Conservation (phyloP, 2,113 vertebrate species). For the Channa maculata region DNA sequence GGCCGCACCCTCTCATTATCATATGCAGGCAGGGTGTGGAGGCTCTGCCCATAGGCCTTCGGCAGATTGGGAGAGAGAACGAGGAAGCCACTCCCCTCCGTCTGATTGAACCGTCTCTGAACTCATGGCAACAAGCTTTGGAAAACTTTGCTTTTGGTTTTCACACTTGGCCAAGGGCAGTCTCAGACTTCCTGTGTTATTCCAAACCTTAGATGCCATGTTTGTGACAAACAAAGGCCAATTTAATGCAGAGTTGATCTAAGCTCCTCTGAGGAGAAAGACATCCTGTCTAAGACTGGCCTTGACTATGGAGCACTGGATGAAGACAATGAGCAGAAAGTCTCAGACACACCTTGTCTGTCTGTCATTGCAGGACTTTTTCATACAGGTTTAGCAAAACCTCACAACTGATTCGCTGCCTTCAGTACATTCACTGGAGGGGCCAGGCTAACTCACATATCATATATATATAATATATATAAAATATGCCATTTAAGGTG, state of each 20-base stretch:
- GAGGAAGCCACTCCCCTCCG: conserved; percentile 67
- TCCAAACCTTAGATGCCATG: conserved; percentile 3
- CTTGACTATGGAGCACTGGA: neutral
- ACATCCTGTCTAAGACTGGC: neutral
- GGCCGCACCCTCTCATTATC: conserved; percentile 70
- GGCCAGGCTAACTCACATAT: conserved; percentile 88
- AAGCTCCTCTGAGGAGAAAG: conserved; percentile 23
- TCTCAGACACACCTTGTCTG: conserved; percentile 60
- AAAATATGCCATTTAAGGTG: conserved; percentile 85
- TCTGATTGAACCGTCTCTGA: conserved; percentile 63
- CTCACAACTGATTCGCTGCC: conserved; percentile 52
- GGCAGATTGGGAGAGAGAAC: conserved; percentile 76
- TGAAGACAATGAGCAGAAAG: conserved; percentile 46
- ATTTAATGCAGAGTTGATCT: conserved; percentile 1
- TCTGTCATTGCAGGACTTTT: conserved; percentile 52
- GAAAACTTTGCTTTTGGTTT: conserved; percentile 56
- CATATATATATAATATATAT: conserved; percentile 90
- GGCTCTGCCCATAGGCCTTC: conserved; percentile 77
- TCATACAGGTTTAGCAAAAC: conserved; percentile 41
- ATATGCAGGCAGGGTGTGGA: conserved; percentile 74
- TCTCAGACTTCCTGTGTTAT: neutral
- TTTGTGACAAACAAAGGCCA: conserved; percentile 6
- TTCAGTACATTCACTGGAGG: conserved; percentile 72
- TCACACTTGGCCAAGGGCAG: conserved; percentile 10
- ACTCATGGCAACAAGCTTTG: conserved; percentile 58